Evolutionary conservation across 92 coral and sea anemone species (phyloP), one percentile per base, ranked within the genome.

Genomic region (Parazoanthus atlanticus): DNA sequence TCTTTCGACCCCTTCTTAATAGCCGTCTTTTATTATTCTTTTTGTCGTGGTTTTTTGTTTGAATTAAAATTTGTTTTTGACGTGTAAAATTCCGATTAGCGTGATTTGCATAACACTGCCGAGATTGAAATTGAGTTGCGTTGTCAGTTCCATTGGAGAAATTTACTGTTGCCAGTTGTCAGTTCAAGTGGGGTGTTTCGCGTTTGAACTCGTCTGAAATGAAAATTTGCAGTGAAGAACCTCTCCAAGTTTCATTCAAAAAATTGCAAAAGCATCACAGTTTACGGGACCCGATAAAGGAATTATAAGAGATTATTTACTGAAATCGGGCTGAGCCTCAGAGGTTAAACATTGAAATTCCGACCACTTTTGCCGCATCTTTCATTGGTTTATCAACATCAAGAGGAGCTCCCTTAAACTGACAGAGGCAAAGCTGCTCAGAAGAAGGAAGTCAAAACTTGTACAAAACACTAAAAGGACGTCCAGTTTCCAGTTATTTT

Each of bases 51-150:
- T 16, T 71, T 84, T 84, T 69, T 84, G 66, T 84, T 84, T 84
- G 87, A 43, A 30, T 6, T 43, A 41, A 29, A 16, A 41, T 84
- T 70, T 84, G 25, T 25, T 65, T 84, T 84, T 84, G 87, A 84
- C 87, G 67, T 84, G 87, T 84, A 65, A 84, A 84, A 70, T 54
- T 28, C 28, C 46, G 65, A 70, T 84, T 84, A 69, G 41, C 28
- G 64, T 71, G 65, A 84, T 84, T 84, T 84, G 87, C 87, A 84
- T 84, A 84, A 84, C 87, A 70, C 87, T 84, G 87, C 76, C 58
- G 67, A 71, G 52, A 26, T 69, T 41, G 65, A 69, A 84, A 43
- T 47, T 5, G 67, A 69, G 38, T n/a, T 66, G 29, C 21, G 46
- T 13, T 69, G 38, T 61, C 66, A 46, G 17, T 84, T 40, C 12